Evolutionary conservation across 2,888 invertebrate species (phyloP), one percentile per base, ranked within the genome.

Genomic region (Glyphotaelius pellucidus): DNA sequence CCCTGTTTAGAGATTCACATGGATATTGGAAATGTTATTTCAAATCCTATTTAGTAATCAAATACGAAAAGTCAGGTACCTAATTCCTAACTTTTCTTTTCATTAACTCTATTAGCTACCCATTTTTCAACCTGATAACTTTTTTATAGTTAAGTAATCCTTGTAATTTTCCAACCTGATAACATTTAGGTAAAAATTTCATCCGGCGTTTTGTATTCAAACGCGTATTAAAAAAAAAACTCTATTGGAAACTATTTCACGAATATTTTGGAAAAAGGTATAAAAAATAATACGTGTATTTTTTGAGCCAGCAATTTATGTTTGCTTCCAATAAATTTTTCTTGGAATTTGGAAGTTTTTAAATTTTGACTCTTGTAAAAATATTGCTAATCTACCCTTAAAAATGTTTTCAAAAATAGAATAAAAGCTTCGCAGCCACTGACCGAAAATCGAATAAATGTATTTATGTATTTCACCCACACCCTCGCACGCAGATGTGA

Each of bases 401-500:
- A 4, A 67, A 9, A 67, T 52, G 25, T 52, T 52, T 19, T n/a
- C 2, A 25, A 67, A 67, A 25, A n/a, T 67, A n/a, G 67, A 7
- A n/a, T 67, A 67, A 67, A 67, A 25, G 2, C 31, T 52, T 87
- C 47, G 15, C 87, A 87, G 87, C 87, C 87, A 87, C 87, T 87
- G 87, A 30, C 25, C 19, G 2, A 31, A 47, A 31, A 52, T 30
- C 47, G 31, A 14, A 67, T 83, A 83, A 83, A 32, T 83, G 9
- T 83, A 83, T 83, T 35, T n/a, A 84, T 84, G 38, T 84, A 38
- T 35, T 31, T 31, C 52, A 30, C 30, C 32, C 35, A 84, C 84
- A 79, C 90, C 30, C 86, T 86, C 47, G 80, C 80, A 80, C 85
- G 80, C 67, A 86, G 80, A 80, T 38, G 85, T 84, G 90, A 38